Evolutionary conservation across 92 coral and sea anemone species (phyloP).

Genomic region (Parazoanthus atlanticus): DNA sequence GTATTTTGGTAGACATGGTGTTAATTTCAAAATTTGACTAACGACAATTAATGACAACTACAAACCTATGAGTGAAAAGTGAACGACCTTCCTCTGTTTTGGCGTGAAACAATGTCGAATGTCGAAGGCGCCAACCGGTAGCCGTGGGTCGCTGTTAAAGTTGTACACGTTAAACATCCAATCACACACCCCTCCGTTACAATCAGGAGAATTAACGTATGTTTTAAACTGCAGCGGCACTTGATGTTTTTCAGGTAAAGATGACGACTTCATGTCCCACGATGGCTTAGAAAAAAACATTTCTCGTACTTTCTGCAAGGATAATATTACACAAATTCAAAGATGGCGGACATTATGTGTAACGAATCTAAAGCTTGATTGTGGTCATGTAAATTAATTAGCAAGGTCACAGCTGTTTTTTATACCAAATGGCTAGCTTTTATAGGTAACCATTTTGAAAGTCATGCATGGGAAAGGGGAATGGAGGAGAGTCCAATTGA

Average conservation of each 20-base stretch:
- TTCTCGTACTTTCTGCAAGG: constrained; percentile 49
- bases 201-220: not conserved
- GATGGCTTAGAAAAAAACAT: constrained; percentile 68
- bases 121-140: constrained; percentile 57
- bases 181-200: not conserved
- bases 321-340: not conserved
- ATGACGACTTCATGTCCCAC: constrained; percentile 65
- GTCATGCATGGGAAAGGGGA: too few relatives aligned
- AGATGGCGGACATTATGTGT: not conserved
- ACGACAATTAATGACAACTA: not conserved
- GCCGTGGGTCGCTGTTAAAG: constrained; percentile 62
- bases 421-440: too few relatives aligned
- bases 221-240: constrained; percentile 59
- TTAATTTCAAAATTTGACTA: too few relatives aligned
- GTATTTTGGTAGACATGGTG: too few relatives aligned
- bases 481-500: too few relatives aligned
- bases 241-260: constrained; percentile 53
- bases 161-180: constrained; percentile 43
- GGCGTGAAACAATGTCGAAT: constrained; percentile 64
- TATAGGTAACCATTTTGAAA: too few relatives aligned
- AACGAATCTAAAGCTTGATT: not conserved
- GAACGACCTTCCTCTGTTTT: constrained; percentile 9
- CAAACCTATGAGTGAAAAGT: constrained; percentile 39
- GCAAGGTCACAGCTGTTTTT: too few relatives aligned
- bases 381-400: too few relatives aligned